Base-by-base conservation (phyloP, 30 jellyfish, hydroid and myxozoan genomes). In the Catostylus mosaicus region DNA sequence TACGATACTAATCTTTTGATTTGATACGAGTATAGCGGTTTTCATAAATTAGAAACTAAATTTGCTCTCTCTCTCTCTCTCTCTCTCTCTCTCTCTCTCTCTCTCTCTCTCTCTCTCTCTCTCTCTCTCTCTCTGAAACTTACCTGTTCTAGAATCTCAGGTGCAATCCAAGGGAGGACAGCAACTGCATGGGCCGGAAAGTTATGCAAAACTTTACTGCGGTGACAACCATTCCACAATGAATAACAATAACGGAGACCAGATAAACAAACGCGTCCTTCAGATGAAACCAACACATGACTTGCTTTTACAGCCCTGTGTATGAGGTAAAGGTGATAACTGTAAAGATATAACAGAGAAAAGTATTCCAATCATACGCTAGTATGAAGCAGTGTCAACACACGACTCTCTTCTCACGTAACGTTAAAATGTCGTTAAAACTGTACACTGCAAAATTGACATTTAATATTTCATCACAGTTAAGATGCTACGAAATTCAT, bases 281-380 rank as follows among this genome's bases (percentile, higher is more conserved):
- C 96, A 16, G 98, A 92, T 22, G 75, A 72, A 22, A 92, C 84
- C 20, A 92, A 78, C 47, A 92, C 80, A 60, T 92, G 98, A 46
- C 98, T 86, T n/a, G 96, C 98, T 54, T 92, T 92, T 20, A 92
- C 89, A 1, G 97, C 98, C 67, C 98, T 92, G 54, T 40, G 14
- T 40, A 7, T 7, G 14, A 40, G 54, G n/a, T n/a, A n/a, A n/a
- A n/a, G n/a, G n/a, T n/a, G n/a, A n/a, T n/a, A n/a, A n/a, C n/a
- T n/a, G n/a, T n/a, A n/a, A n/a, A n/a, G n/a, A n/a, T n/a, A n/a
- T n/a, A n/a, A n/a, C n/a, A n/a, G n/a, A n/a, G n/a, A n/a, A n/a
- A n/a, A n/a, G n/a, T n/a, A n/a, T n/a, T n/a, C n/a, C n/a, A n/a
- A n/a, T n/a, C n/a, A n/a, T n/a, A n/a, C n/a, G n/a, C n/a, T n/a